Evolutionary conservation across 92 coral and sea anemone genomes (phyloP).

Genomic region (Actinernus sp.): DNA sequence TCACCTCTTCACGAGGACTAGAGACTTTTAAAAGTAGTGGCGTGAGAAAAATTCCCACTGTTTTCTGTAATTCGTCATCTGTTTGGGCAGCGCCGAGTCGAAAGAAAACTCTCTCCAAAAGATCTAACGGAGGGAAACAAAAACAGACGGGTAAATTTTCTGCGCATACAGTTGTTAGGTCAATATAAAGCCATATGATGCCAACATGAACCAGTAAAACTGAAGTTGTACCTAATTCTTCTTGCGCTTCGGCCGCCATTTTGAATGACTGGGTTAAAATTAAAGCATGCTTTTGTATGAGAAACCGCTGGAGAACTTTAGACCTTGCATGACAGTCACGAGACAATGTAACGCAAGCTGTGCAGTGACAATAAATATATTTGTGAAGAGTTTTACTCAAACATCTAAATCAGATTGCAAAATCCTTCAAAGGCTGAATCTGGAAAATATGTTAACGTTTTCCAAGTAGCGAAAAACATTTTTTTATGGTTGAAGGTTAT

Average conservation of each 20-base stretch:
- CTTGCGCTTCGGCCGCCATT: slow-evolving; percentile 75
- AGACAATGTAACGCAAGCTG: too few species aligned
- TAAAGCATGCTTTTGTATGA: slow-evolving; percentile 18
- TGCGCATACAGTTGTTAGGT: too few species aligned
- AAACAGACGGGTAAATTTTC: too few species aligned
- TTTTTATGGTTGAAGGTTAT: neutral
- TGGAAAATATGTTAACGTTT: too few species aligned
- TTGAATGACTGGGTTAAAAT: slow-evolving; percentile 34
- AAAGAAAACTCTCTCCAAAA: slow-evolving; percentile 91
- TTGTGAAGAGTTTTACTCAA: too few species aligned
- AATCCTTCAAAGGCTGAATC: too few species aligned
- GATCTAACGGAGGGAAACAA: slow-evolving; percentile 51
- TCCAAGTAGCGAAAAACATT: neutral
- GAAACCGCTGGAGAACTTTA: slow-evolving; percentile 83
- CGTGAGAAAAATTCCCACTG: slow-evolving; percentile 81
- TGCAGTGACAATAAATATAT: too few species aligned
- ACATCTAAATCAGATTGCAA: too few species aligned
- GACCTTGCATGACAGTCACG: too few species aligned
- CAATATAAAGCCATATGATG: too few species aligned
- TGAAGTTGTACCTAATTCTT: slow-evolving; percentile 71
- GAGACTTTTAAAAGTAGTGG: slow-evolving; percentile 90
- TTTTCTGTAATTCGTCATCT: slow-evolving; percentile 87
- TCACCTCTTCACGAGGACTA: slow-evolving; percentile 81
- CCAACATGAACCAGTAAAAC: neutral
- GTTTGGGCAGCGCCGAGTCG: slow-evolving; percentile 92